These are phyloP conservation scores for Palloptera scutellata DNA, from an alignment of 2,888 invertebrate species.

Conservation along the genomic window DNA sequence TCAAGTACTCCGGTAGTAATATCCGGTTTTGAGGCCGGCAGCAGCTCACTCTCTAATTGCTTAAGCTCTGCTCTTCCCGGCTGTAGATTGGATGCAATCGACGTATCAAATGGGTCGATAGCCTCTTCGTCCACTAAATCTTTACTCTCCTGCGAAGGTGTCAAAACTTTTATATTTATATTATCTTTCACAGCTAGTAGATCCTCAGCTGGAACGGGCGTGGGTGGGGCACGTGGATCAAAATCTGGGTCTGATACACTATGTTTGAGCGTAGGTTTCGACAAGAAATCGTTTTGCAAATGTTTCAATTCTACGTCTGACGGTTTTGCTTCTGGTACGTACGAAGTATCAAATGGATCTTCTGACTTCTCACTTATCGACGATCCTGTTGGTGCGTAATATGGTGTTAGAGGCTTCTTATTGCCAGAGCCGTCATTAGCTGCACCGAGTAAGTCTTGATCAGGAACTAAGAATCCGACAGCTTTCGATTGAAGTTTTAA, in stretches of 20 bases:
- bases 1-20: constrained; percentile 60
- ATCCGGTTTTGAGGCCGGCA: constrained; percentile 60
- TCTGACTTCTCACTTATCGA: constrained; percentile 63
- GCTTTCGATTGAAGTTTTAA: constrained; percentile 68
- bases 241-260: constrained; percentile 73
- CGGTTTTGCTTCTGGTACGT: constrained; percentile 77
- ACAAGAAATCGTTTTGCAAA: constrained; percentile 75
- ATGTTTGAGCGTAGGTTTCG: constrained; percentile 65
- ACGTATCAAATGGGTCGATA: constrained; percentile 85
- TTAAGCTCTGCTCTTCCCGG: constrained; percentile 82
- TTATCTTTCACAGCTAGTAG: constrained; percentile 67
- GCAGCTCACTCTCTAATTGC: constrained; percentile 79
- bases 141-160: constrained; percentile 69
- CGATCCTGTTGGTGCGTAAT: constrained; percentile 71
- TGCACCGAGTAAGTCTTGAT: constrained; percentile 69
- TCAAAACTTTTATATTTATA: constrained; percentile 76
- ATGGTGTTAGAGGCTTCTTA: constrained; percentile 81
- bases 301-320: constrained; percentile 81
- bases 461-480: constrained; percentile 72
- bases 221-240: constrained; percentile 66
- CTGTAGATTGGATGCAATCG: constrained; percentile 76
- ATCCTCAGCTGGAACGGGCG: constrained; percentile 61
- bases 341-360: constrained; percentile 90
- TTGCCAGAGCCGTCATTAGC: constrained; percentile 69
- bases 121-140: constrained; percentile 66